These are phyloP conservation scores for Palloptera scutellata DNA, from an alignment of 2,888 invertebrate species.

Conservation along the genomic window DNA sequence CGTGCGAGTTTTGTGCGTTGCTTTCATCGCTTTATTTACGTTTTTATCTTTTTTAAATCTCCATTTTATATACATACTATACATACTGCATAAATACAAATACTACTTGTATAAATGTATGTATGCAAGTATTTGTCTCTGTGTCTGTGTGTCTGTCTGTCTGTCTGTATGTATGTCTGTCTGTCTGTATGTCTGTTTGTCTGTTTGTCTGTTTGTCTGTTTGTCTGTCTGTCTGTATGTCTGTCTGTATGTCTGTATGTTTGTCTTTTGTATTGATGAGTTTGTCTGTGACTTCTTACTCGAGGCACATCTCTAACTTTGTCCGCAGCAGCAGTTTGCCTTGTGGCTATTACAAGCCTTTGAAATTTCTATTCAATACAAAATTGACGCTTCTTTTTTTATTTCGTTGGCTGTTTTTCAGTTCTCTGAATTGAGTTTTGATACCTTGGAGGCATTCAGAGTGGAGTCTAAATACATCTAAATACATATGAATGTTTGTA, in stretches of 20 bases:
- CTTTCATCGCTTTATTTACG: background rate
- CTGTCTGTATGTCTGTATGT: background rate
- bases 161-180: background rate
- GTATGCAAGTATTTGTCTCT: conserved; percentile 5
- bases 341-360: conserved; percentile 27
- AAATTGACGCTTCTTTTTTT: conserved; percentile 24
- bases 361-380: conserved; percentile 20
- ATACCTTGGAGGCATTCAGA: too few relatives aligned
- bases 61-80: too few relatives aligned
- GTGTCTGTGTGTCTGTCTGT: conserved; percentile 12
- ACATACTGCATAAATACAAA: too few relatives aligned
- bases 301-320: conserved; percentile 14
- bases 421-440: conserved; percentile 6
- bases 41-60: background rate
- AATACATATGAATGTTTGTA: too few relatives aligned
- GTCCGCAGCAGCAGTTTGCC: conserved; percentile 27
- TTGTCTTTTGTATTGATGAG: conserved; percentile 10
- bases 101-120: too few relatives aligned
- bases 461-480: too few relatives aligned
- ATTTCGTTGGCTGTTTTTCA: background rate
- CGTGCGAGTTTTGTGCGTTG: background rate
- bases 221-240: conserved; percentile 10
- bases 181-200: conserved; percentile 10
- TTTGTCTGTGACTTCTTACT: conserved; percentile 20
- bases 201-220: background rate